A percentile compares a stretch with the other conserved stretches of the same genome.
Evolutionary conservation across 2,797 vertebrate species (phyloP).

Genomic region (Acanthiza pusilla): DNA sequence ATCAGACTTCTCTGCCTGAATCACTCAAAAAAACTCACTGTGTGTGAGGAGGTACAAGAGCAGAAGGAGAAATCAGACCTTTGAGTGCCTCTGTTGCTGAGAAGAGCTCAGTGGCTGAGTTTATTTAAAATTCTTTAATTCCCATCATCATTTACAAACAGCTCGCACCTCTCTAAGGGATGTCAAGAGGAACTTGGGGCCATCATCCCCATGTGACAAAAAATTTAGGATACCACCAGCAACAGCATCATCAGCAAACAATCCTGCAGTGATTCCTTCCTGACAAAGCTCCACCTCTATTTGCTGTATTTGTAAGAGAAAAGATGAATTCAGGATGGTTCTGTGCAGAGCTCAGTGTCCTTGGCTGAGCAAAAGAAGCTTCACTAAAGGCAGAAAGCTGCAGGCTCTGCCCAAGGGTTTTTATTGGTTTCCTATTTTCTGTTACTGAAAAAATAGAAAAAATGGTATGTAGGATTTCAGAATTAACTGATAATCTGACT

Average conservation of each 20-base stretch:
- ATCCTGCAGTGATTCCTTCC: background rate
- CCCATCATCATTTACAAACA: background rate
- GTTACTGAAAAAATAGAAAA: background rate
- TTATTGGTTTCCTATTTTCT: background rate
- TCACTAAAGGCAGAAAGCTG: background rate
- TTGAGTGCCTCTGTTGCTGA: accelerated
- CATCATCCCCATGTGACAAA: accelerated
- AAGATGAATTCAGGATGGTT: background rate
- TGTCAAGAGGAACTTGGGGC: background rate
- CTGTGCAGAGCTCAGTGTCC: background rate
- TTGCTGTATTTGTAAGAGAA: background rate
- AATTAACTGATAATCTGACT: background rate
- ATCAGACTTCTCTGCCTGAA: background rate
- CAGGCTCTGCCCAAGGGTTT: background rate
- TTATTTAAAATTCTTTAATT: background rate
- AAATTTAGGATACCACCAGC: background rate
- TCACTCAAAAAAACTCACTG: background rate
- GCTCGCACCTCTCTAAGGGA: background rate
- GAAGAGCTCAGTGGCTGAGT: background rate
- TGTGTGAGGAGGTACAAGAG: background rate
- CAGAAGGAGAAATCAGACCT: background rate
- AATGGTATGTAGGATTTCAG: background rate
- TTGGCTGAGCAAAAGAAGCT: background rate
- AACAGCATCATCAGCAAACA: background rate
- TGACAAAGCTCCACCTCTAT: background rate